A percentile compares a stretch with the other conserved stretches of the same genome.
Conservation (phyloP, 2,888 invertebrate genomes). For the Desoria tigrina region DNA sequence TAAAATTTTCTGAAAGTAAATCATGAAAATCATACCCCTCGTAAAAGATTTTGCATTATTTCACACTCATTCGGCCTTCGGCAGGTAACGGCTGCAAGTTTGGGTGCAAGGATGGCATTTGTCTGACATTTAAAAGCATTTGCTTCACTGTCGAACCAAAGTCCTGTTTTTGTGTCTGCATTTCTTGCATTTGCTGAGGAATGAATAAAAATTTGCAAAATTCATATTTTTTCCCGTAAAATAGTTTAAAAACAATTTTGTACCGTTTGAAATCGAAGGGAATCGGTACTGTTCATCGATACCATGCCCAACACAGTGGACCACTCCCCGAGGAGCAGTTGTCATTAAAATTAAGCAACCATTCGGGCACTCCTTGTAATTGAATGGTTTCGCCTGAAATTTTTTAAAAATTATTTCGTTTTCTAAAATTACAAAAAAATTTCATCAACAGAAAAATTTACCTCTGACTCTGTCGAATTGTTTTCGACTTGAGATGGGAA, state of each 20-base stretch:
- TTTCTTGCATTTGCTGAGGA: slow-evolving; percentile 20
- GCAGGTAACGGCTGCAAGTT: slow-evolving; percentile 40
- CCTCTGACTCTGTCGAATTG: slow-evolving; percentile 13
- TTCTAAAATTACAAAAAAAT: not conserved
- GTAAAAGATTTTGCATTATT: slow-evolving; percentile 40
- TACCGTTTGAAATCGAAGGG: slow-evolving; percentile 29
- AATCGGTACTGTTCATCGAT: slow-evolving; percentile 37
- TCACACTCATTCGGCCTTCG: slow-evolving; percentile 43
- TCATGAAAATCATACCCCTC: slow-evolving; percentile 19
- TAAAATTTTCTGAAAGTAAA: not conserved
- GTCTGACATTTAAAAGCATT: slow-evolving; percentile 39
- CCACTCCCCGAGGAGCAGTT: slow-evolving; percentile 28
- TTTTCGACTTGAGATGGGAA: not conserved
- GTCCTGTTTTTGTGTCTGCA: slow-evolving; percentile 32
- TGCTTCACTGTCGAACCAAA: slow-evolving; percentile 36
- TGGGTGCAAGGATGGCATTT: slow-evolving; percentile 30
- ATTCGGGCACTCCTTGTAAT: slow-evolving; percentile 23
- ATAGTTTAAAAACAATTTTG: not conserved
- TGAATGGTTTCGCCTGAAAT: slow-evolving; percentile 21
- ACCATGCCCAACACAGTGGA: slow-evolving; percentile 39
- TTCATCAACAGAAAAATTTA: slow-evolving; percentile 23
- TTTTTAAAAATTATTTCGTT: slow-evolving; percentile 1
- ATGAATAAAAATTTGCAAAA: slow-evolving; percentile 2
- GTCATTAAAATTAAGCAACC: slow-evolving; percentile 41
- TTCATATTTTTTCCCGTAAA: not conserved